Conservation (phyloP, 2,113 vertebrate genomes). For the Ptyas mucosa region DNA sequence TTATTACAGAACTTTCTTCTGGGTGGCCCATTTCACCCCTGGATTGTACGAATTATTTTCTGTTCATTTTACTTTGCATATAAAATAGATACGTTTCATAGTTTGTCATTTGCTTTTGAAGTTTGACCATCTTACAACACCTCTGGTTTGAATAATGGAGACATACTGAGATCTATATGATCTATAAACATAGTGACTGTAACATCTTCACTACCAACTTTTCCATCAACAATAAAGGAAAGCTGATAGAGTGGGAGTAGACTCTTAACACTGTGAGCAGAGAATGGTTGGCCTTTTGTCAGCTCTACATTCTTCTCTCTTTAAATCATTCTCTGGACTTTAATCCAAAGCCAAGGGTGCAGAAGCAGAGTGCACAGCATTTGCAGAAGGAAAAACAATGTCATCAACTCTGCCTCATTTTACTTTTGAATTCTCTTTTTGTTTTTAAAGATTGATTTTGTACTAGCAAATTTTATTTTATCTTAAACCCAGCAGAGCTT, state of each 20-base stretch:
- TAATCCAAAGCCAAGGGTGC: slow-evolving; percentile 30
- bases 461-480: slow-evolving; percentile 6
- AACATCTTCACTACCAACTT: background rate
- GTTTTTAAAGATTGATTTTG: slow-evolving; percentile 6
- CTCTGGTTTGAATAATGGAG: slow-evolving; percentile 27
- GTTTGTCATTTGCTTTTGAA: slow-evolving; percentile 18
- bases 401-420: background rate
- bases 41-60: background rate
- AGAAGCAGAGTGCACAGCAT: background rate
- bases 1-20: background rate
- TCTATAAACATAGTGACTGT: background rate
- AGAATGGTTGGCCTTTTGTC: slow-evolving; percentile 43
- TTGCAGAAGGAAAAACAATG: slow-evolving; percentile 24
- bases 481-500: background rate
- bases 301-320: slow-evolving; percentile 40
- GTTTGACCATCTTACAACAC: slow-evolving; percentile 23
- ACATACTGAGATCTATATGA: slow-evolving; percentile 19
- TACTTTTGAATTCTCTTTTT: slow-evolving; percentile 2
- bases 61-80: slow-evolving; percentile 24
- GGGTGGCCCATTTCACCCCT: background rate
- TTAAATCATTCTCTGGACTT: slow-evolving; percentile 42
- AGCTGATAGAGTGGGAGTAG: slow-evolving; percentile 40
- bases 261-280: slow-evolving; percentile 24
- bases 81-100: slow-evolving; percentile 15
- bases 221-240: slow-evolving; percentile 39